These are phyloP conservation scores for Leptocoma aspasia DNA, from an alignment of 2,113 vertebrate genomes.

Conservation along the genomic window DNA sequence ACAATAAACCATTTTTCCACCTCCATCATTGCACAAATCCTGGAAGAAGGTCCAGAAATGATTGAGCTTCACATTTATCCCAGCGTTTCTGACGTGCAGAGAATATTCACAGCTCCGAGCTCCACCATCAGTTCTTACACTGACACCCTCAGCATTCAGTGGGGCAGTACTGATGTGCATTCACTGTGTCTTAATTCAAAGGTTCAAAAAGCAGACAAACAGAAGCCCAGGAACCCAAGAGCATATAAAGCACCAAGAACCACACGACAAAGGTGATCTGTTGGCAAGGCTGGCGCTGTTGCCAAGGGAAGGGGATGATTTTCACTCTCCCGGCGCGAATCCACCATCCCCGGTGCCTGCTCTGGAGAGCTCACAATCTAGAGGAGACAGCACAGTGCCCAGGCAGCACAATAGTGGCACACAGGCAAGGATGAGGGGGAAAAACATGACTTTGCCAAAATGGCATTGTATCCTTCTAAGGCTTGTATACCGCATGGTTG, in stretches of 20 bases:
- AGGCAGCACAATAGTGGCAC: neutral
- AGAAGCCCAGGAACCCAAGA: neutral
- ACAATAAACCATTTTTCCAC: neutral
- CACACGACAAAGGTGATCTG: neutral
- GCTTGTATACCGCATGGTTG: neutral
- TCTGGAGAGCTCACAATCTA: constrained; percentile 55
- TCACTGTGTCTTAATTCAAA: neutral
- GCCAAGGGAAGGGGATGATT: neutral
- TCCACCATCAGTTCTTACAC: neutral
- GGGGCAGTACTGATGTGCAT: neutral
- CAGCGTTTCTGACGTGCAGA: neutral
- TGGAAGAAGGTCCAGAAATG: constrained; percentile 3
- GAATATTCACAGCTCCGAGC: neutral
- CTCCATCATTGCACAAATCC: neutral
- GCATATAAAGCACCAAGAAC: neutral
- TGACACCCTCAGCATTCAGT: neutral
- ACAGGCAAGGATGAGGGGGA: neutral
- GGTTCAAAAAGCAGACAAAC: neutral
- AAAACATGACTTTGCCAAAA: neutral
- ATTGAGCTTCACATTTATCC: neutral
- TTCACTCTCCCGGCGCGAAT: fast-evolving
- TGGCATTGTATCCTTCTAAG: neutral
- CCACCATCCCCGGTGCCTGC: neutral
- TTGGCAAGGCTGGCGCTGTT: neutral
- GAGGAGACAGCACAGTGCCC: neutral